A percentile compares a stretch with the other conserved stretches of the same genome.
phyloP scores from a whole-genome alignment of 1,140 invertebrate genomes.

The Odontomachus brunneus region DNA sequence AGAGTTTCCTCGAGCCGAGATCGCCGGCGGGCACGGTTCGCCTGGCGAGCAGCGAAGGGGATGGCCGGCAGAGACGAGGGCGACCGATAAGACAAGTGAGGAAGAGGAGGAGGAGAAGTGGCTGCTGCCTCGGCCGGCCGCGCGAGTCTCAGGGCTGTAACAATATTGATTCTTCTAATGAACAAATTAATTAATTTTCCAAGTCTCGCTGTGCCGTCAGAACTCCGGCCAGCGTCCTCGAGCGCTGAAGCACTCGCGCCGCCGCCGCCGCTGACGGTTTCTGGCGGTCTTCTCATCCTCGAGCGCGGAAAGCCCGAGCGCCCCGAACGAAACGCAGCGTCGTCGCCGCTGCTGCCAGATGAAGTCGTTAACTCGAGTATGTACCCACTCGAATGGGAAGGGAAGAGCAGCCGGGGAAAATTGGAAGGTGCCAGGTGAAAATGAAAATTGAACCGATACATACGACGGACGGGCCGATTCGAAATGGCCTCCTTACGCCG shows the following conservation, averaged over 20 bases:
- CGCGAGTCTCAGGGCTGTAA: slow-evolving; percentile 29
- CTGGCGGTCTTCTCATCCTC: slow-evolving; percentile 32
- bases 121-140: slow-evolving; percentile 11
- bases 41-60: neutral
- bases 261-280: slow-evolving; percentile 6
- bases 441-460: slow-evolving; percentile 76
- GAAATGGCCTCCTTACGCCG: slow-evolving; percentile 35
- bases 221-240: slow-evolving; percentile 21
- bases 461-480: slow-evolving; percentile 30
- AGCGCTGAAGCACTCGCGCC: slow-evolving; percentile 35
- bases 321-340: slow-evolving; percentile 52
- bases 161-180: slow-evolving; percentile 75
- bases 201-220: slow-evolving; percentile 60
- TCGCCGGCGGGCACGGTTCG: slow-evolving; percentile 39
- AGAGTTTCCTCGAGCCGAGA: slow-evolving; percentile 14
- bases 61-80: slow-evolving; percentile 26
- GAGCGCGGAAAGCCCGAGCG: slow-evolving; percentile 24
- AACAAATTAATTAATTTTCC: slow-evolving; percentile 75
- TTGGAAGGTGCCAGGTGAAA: slow-evolving; percentile 72
- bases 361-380: slow-evolving; percentile 82
- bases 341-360: slow-evolving; percentile 62
- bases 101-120: slow-evolving; percentile 17
- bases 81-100: slow-evolving; percentile 69
- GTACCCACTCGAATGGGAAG: slow-evolving; percentile 77
- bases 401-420: slow-evolving; percentile 67